Evolutionary conservation across 2,113 vertebrate species (phyloP).

Genomic region (Pelecanus crispus): DNA sequence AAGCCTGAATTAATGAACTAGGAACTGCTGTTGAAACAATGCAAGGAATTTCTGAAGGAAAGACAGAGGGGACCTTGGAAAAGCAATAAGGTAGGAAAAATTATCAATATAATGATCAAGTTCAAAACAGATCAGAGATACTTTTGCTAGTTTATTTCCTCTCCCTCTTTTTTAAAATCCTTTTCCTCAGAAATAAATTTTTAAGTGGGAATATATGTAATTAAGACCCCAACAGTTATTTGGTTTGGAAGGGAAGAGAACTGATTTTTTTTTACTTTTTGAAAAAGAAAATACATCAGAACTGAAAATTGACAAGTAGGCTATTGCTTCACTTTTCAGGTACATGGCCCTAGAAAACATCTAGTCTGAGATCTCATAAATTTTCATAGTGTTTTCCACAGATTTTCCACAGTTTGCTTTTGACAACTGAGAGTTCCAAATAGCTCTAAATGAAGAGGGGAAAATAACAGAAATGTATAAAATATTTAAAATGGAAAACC

Average conservation of each 20-base stretch:
- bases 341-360: background rate
- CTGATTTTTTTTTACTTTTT: background rate
- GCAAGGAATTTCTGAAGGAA: constrained; percentile 27
- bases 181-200: background rate
- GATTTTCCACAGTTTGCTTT: background rate
- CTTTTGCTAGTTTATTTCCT: background rate
- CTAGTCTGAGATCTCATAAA: background rate
- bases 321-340: background rate
- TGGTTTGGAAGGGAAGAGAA: background rate
- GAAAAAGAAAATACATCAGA: background rate
- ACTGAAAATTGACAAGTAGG: background rate
- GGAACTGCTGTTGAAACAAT: constrained; percentile 30
- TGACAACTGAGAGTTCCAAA: background rate
- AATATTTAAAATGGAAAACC: background rate
- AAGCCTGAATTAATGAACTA: constrained; percentile 30
- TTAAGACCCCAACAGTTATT: background rate
- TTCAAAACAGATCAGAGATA: background rate
- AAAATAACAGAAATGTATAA: background rate
- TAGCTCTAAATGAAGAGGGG: background rate
- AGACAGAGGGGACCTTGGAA: background rate
- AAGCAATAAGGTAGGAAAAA: constrained; percentile 27
- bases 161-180: background rate
- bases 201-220: background rate
- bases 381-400: background rate
- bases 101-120: background rate